phyloP scores from a whole-genome alignment of 2,797 vertebrate species.

The Pogonophryne albipinna region DNA sequence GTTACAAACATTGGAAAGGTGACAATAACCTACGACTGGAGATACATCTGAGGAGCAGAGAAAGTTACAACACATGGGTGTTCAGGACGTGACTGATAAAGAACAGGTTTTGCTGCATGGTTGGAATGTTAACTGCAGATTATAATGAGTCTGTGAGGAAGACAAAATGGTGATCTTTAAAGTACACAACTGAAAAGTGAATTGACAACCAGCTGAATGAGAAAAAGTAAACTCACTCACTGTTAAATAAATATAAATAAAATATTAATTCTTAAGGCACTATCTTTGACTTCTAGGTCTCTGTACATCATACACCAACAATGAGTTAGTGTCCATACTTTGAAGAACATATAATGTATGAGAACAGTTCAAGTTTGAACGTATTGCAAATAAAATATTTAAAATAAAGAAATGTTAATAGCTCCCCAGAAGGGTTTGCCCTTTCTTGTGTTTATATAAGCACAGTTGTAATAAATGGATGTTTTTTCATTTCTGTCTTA shows the following conservation, averaged over 20 bases:
- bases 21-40: slow-evolving; percentile 7
- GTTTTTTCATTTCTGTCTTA: background rate
- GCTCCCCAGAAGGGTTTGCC: background rate
- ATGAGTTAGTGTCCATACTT: background rate
- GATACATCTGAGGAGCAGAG: background rate
- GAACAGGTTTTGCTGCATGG: slow-evolving; percentile 9
- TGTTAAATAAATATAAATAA: background rate
- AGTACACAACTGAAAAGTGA: background rate
- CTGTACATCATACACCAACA: background rate
- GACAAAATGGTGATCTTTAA: background rate
- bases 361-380: background rate
- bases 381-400: background rate
- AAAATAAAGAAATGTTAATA: background rate
- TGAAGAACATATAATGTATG: background rate
- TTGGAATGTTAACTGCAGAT: background rate
- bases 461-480: background rate
- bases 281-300: background rate
- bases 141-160: background rate
- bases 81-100: slow-evolving; percentile 20
- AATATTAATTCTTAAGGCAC: background rate
- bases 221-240: background rate
- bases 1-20: slow-evolving; percentile 2
- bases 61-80: background rate
- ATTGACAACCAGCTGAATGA: background rate
- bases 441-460: background rate